Evolutionary conservation across 2,113 vertebrate genomes (phyloP), one percentile per base, ranked within the genome.

Genomic region (Platichthys stellatus): DNA sequence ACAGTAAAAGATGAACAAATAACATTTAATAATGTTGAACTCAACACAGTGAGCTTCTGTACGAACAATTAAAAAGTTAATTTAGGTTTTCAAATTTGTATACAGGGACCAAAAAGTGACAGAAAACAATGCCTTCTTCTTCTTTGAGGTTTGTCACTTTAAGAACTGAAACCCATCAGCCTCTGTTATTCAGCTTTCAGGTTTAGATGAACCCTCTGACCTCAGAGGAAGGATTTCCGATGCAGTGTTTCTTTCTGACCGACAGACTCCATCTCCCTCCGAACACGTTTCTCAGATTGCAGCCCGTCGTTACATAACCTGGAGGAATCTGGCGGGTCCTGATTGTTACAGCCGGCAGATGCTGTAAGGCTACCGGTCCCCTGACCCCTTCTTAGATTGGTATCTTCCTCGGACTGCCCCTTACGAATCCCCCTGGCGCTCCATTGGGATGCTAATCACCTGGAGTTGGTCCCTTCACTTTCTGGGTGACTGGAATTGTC

Each of bases 391-490:
- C 74, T 78, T 10, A 89, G 90, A 93, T 92, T 20, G 40, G 28
- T 87, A 90, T 92, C 90, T 86, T 63, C 80, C 56, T 28, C 4
- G 49, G 63, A 65, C 70, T 49, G 40, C 3, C 8, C 68, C 69
- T 65, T 24, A 80, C 62, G 2, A 74, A 86, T 54, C 76, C 83
- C 80, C 79, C 78, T 0, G 28, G 69, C 5, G 23, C 53, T 11
- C 74, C 69, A 87, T 93, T 93, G 10, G 83, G 65, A 91, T 92
- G 92, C 83, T 91, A 93, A 93, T 91, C 28, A 31, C 63, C 56
- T 65, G 67, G 73, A 59, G 81, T 68, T 82, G 76, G 74, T 49
- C 82, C 31, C 80, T 26, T 81, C 84, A 69, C 12, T 57, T 62
- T 69, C 62, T 63, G 21, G 81, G 23, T 73, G 76, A 75, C 74